Conservation (phyloP, 2,113 vertebrate genomes). For the Lagopus leucura region DNA sequence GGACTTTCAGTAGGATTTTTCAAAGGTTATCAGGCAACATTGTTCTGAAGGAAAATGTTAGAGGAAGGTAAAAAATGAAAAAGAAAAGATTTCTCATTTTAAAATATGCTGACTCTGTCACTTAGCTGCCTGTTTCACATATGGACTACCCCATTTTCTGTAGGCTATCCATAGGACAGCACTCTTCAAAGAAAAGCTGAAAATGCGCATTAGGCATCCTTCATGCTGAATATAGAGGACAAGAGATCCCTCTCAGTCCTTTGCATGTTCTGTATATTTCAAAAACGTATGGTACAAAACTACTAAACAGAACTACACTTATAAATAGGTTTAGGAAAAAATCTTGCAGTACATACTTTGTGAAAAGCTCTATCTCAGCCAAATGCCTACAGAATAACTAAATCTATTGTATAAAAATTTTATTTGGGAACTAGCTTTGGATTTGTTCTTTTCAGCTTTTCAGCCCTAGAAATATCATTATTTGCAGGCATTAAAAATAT, state of each 20-base stretch:
- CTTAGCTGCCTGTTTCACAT: not conserved
- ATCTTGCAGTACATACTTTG: not conserved
- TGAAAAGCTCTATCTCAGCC: not conserved
- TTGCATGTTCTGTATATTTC: not conserved
- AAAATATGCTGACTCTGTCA: conserved; percentile 10
- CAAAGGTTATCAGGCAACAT: not conserved
- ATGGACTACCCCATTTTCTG: not conserved
- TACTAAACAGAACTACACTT: not conserved
- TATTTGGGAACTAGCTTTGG: not conserved
- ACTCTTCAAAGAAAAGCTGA: conserved; percentile 16
- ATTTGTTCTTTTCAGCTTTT: not conserved
- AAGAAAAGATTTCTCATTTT: not conserved
- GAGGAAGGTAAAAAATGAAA: not conserved
- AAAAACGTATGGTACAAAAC: not conserved
- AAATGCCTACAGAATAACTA: not conserved
- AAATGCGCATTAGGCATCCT: not conserved
- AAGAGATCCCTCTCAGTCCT: not conserved
- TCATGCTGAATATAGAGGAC: not conserved
- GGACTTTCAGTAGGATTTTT: not conserved
- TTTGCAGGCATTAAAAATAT: not conserved
- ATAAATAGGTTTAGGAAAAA: not conserved
- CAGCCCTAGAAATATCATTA: not conserved
- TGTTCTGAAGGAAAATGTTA: not conserved
- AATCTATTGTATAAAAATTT: not conserved
- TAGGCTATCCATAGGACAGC: not conserved